Percentiles rank a stretch among this genome's conserved stretches.
phyloP scores from a whole-genome alignment of 2,113 vertebrate species.

The Orientallactaga bullata region DNA sequence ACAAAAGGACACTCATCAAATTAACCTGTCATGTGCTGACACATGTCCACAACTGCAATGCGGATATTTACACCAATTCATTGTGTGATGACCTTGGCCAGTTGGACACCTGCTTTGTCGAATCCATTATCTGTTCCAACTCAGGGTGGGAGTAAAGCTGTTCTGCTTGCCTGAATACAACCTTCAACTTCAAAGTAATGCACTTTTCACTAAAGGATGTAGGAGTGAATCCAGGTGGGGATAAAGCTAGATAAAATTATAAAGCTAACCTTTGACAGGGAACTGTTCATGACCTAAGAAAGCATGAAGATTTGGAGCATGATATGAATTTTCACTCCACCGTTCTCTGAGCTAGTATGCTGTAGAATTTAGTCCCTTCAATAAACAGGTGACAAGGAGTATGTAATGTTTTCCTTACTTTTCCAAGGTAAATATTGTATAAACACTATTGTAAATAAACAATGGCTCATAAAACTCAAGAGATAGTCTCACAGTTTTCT shows the following conservation, averaged over 20 bases:
- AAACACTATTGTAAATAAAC: slow-evolving; percentile 25
- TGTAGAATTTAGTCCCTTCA: slow-evolving; percentile 32
- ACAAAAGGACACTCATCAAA: slow-evolving; percentile 70
- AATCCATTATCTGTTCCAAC: slow-evolving; percentile 78
- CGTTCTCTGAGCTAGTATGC: slow-evolving; percentile 25
- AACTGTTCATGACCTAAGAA: slow-evolving; percentile 61
- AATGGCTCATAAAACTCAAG: slow-evolving; percentile 49
- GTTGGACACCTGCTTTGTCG: slow-evolving; percentile 70
- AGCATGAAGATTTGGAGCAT: slow-evolving; percentile 42
- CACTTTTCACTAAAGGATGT: slow-evolving; percentile 65
- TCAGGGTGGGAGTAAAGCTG: slow-evolving; percentile 74
- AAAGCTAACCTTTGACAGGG: slow-evolving; percentile 68
- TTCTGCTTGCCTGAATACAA: slow-evolving; percentile 69
- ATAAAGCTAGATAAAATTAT: slow-evolving; percentile 59
- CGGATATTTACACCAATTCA: slow-evolving; percentile 78
- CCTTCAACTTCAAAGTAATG: slow-evolving; percentile 81
- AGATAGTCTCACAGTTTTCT: not conserved
- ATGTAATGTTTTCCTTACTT: slow-evolving; percentile 36
- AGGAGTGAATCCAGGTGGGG: slow-evolving; percentile 73
- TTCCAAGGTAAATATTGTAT: slow-evolving; percentile 47
- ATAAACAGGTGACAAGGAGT: not conserved
- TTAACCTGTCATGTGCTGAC: slow-evolving; percentile 68
- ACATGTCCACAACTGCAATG: slow-evolving; percentile 69
- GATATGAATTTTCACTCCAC: slow-evolving; percentile 61
- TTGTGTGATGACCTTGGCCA: slow-evolving; percentile 78